A percentile compares a stretch with the other conserved stretches of the same genome.
Evolutionary conservation across 2,797 vertebrate species (phyloP).

Genomic region (Hypotaenidia okinawae): DNA sequence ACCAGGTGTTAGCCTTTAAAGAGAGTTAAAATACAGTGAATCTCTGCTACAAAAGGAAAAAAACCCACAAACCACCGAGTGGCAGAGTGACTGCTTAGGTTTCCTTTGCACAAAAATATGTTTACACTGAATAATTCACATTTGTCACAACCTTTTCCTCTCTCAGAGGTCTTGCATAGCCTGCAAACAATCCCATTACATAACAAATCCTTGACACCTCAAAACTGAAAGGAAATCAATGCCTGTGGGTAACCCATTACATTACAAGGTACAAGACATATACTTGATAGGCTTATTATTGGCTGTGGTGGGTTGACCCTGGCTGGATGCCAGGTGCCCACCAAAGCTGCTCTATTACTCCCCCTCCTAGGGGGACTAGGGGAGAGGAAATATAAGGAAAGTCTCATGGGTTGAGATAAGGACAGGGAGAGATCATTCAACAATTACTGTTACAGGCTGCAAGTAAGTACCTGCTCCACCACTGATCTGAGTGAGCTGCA

Average conservation of each 20-base stretch:
- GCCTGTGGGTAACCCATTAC: not conserved
- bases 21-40: constrained; percentile 1
- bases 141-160: constrained; percentile 5
- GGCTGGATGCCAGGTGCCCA: too few relatives aligned
- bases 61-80: not conserved
- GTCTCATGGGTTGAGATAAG: too few relatives aligned
- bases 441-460: too few relatives aligned
- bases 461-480: too few relatives aligned
- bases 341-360: too few relatives aligned
- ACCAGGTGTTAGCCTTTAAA: constrained; percentile 48
- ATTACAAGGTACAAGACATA: not conserved
- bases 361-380: too few relatives aligned
- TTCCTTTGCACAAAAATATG: constrained; percentile 51
- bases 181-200: not conserved
- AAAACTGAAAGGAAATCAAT: not conserved
- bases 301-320: not conserved
- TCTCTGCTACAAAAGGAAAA: not conserved
- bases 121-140: constrained; percentile 54
- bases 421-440: too few relatives aligned
- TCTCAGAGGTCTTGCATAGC: constrained; percentile 1
- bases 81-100: constrained; percentile 46
- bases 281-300: not conserved
- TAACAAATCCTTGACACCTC: not conserved
- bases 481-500: too few relatives aligned
- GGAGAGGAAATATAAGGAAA: too few relatives aligned